Base-by-base conservation (phyloP, 2,797 vertebrate species). In the Cynodonichthys magdalenae region DNA sequence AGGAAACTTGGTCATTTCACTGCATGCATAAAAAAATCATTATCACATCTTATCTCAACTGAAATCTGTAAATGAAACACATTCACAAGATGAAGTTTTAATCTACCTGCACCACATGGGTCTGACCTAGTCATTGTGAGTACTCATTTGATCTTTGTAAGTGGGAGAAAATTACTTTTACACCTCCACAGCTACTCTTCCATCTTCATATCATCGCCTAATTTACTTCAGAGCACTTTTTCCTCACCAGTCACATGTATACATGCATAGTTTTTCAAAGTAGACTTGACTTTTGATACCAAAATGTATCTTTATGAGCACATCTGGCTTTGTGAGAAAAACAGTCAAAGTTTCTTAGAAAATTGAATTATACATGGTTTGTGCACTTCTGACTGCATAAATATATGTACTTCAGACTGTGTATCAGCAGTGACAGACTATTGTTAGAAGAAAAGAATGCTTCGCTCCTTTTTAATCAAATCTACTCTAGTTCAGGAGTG, bases 51-150 rank as follows among this genome's bases (percentile, higher is more conserved):
- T 69, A 73, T 74, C 68, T 71, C 44, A 57, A 79, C 75, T 82
- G 66, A 79, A 75, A 86, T 79, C 71, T 80, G 62, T 64, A 82
- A 86, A 87, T 80, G 7, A 75, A 76, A 73, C 70, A 31, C 41
- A 70, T 45, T 82, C 56, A 58, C 36, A 53, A 54, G 72, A 59
- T 63, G 63, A 77, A 66, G 14, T 63, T 50, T 57, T 77, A 76
- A 79, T 44, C 66, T 39, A 73, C 59, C 57, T 71, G 47, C 60
- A 58, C 52, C 57, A 57, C 28, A 44, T 58, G 28, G 53, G 53
- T 34, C 48, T 64, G 50, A 36, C 52, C 8, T 15, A 45, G 29
- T 66, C 34, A 49, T 63, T 59, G 34, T 0, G 27, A 75, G 46
- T 52, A 77, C 64, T 80, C 34, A 69, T 78, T 83, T 80, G 71